Evolutionary conservation across 2,888 invertebrate genomes (phyloP).

Genomic region (Keiferia lycopersicella): DNA sequence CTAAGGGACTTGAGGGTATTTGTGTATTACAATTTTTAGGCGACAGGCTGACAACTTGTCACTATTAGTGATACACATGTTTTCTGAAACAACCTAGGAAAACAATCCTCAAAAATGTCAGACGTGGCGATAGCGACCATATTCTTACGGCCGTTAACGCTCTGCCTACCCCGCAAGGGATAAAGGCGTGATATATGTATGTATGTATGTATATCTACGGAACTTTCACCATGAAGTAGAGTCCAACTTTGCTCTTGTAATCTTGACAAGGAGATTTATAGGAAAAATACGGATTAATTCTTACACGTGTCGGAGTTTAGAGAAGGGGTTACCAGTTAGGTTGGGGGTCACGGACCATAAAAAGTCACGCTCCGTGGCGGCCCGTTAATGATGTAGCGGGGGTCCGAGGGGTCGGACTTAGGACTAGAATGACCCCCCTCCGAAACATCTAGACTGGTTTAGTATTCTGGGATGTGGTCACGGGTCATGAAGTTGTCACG

Average conservation of each 20-base stretch:
- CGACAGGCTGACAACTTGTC: too few species aligned
- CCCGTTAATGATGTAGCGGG: conserved; percentile 61
- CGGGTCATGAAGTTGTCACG: neutral
- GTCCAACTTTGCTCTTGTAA: neutral
- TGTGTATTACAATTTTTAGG: too few species aligned
- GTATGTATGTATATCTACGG: neutral
- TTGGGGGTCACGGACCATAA: conserved; percentile 70
- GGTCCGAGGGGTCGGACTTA: conserved; percentile 21
- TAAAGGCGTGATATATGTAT: too few species aligned
- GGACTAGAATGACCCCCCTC: conserved; percentile 9
- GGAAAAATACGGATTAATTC: conserved; percentile 74
- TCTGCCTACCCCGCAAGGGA: too few species aligned
- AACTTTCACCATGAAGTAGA: conserved; percentile 23
- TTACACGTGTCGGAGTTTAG: conserved; percentile 77
- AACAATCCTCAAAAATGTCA: too few species aligned
- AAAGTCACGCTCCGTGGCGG: conserved; percentile 71
- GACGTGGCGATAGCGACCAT: too few species aligned
- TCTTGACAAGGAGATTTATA: conserved; percentile 50
- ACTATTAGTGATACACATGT: too few species aligned
- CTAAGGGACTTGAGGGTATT: too few species aligned
- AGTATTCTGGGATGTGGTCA: conserved; percentile 2
- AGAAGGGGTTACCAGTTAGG: conserved; percentile 29
- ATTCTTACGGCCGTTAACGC: too few species aligned
- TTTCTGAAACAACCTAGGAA: too few species aligned
- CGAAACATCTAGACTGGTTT: conserved; percentile 4